Evolutionary conservation across 1,140 invertebrate species (phyloP).

Genomic region (Liolophura sinensis): DNA sequence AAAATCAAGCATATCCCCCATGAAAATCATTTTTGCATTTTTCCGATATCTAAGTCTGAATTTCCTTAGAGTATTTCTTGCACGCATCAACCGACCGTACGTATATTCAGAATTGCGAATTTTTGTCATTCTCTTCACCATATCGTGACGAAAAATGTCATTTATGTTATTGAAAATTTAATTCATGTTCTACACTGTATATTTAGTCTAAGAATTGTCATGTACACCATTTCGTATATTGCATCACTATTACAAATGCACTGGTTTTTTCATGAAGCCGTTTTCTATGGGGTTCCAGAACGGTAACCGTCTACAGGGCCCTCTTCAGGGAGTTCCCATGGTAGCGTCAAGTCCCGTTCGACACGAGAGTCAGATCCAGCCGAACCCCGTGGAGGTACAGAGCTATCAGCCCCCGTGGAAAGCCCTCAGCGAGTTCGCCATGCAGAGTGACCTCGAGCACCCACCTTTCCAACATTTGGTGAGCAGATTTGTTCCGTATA

Average conservation of each 20-base stretch:
- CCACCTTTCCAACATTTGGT: constrained; percentile 95
- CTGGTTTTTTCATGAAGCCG: constrained; percentile 9
- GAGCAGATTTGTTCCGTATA: constrained; percentile 62
- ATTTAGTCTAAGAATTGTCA: too few relatives aligned
- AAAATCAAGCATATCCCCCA: too few relatives aligned
- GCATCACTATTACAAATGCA: constrained; percentile 8
- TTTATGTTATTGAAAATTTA: not conserved
- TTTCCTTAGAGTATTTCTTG: too few relatives aligned
- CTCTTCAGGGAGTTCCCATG: constrained; percentile 90
- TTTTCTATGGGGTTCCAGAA: constrained; percentile 68
- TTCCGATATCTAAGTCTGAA: too few relatives aligned
- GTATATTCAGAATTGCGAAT: too few relatives aligned
- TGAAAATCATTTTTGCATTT: too few relatives aligned
- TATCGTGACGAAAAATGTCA: not conserved
- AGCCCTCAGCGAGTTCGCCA: constrained; percentile 90
- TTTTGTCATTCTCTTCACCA: too few relatives aligned
- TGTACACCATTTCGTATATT: not conserved
- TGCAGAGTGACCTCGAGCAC: constrained; percentile 88
- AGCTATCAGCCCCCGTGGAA: constrained; percentile 97
- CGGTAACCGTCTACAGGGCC: constrained; percentile 80
- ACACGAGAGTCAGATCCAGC: constrained; percentile 71
- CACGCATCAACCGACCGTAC: too few relatives aligned
- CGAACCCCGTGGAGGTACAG: constrained; percentile 77
- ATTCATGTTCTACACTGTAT: not conserved
- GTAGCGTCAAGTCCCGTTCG: constrained; percentile 91